Evolutionary conservation across 1,140 invertebrate genomes (phyloP), one percentile per base, ranked within the genome.

Genomic region (Berghia stephanieae): DNA sequence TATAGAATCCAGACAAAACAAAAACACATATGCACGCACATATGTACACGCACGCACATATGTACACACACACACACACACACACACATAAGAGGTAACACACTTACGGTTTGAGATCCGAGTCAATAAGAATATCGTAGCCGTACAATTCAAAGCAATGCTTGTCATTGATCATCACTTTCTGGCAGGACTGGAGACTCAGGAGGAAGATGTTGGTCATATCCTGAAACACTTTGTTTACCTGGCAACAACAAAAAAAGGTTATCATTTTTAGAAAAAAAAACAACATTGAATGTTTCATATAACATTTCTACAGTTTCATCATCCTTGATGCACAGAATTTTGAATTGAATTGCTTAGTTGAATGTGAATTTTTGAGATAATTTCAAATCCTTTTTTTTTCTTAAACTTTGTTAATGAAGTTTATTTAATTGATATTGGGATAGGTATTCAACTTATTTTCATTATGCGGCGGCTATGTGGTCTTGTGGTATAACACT

Each of bases 61-160:
- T 18, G 34, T 42, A 40, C 38, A 24, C 70, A 36, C 57, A 75
- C 52, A 75, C 40, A 75, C 36, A 69, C 24, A 69, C 52, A 34
- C 60, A 78, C 34, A 68, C 44, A 2, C 42, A 3, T 18, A 3
- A 27, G 38, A 49, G 27, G 6, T 2, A 38, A 34, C 1, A 49
- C 21, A 82, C 83, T 83, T 80, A 86, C 84, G 88, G 87, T 81
- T 89, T 90, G 36, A 90, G 80, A 68, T 88, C 79, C 6, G 82
- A 81, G 82, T 90, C 89, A 31, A 90, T 78, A 31, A 90, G 80
- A 79, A 90, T 87, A 79, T 90, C 89, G 78, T 91, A 91, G 36
- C 90, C 90, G 75, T 90, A 91, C 31, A 91, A 78, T 77, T 91
- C 90, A 81, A 91, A 91, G 80, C 90, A 91, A 80, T 91, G 90